phyloP scores from a whole-genome alignment of 2,797 vertebrate genomes.

The Dermochelys coriacea region DNA sequence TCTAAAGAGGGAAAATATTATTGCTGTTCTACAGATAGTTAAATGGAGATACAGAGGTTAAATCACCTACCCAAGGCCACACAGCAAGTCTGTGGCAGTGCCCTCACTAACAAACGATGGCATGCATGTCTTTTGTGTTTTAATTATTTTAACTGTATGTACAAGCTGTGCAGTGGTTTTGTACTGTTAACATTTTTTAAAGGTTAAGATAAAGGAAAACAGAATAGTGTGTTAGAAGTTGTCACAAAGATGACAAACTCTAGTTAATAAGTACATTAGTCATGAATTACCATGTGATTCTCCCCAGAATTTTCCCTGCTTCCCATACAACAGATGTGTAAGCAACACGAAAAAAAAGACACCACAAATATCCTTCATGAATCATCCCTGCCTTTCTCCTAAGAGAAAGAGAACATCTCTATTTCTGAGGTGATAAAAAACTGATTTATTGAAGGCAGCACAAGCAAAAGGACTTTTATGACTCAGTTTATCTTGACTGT shows the following conservation, averaged over 20 bases:
- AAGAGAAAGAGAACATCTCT: constrained; percentile 21
- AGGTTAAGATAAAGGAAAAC: constrained; percentile 28
- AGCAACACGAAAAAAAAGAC: constrained; percentile 20
- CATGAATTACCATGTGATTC: constrained; percentile 23
- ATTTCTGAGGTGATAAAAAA: constrained; percentile 46
- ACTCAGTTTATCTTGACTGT: constrained; percentile 37
- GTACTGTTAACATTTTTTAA: constrained; percentile 35
- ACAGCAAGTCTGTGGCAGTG: neutral
- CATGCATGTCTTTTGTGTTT: constrained; percentile 3
- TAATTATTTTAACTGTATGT: constrained; percentile 61
- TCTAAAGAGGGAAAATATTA: neutral
- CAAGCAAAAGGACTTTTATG: constrained; percentile 46
- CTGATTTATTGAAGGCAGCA: constrained; percentile 37
- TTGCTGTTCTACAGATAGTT: neutral
- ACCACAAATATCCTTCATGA: constrained; percentile 39
- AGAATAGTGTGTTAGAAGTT: constrained; percentile 32
- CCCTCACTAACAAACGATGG: constrained; percentile 1
- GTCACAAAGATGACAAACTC: constrained; percentile 42
- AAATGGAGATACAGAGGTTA: constrained; percentile 20
- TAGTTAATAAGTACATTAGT: constrained; percentile 47
- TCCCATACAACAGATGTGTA: constrained; percentile 8
- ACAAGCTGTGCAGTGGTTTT: neutral
- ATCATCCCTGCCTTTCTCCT: neutral
- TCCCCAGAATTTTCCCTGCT: constrained; percentile 19
- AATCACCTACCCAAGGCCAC: neutral